phyloP scores from a whole-genome alignment of 1,140 invertebrate genomes.

The Drosophila micromelanica region DNA sequence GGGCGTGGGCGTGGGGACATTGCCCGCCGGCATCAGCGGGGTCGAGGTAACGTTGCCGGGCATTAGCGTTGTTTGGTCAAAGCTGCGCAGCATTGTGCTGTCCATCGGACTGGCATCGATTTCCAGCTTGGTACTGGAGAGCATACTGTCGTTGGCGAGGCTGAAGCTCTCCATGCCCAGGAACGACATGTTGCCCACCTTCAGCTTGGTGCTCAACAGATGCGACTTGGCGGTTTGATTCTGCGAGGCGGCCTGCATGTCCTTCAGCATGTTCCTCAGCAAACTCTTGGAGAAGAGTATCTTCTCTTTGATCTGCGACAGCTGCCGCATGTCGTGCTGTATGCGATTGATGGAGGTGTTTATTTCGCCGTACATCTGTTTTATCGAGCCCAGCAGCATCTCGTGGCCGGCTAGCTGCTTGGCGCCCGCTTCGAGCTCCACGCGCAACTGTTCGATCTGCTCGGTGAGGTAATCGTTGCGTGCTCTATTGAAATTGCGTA shows the following conservation, averaged over 20 bases:
- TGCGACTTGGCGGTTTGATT: constrained; percentile 62
- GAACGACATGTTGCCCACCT: constrained; percentile 68
- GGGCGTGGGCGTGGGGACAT: constrained; percentile 40
- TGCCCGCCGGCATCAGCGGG: constrained; percentile 3
- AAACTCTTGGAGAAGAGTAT: constrained; percentile 76
- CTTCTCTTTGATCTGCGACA: constrained; percentile 80
- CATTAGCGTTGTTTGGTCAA: constrained; percentile 52
- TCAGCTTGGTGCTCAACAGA: constrained; percentile 65
- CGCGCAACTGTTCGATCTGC: constrained; percentile 67
- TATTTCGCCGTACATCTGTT: constrained; percentile 70
- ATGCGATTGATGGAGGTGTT: constrained; percentile 70
- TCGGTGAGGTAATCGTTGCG: constrained; percentile 67
- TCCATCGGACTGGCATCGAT: constrained; percentile 61
- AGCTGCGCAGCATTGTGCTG: constrained; percentile 45
- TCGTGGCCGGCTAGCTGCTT: constrained; percentile 73
- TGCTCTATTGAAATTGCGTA: constrained; percentile 59
- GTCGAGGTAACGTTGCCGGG: constrained; percentile 31
- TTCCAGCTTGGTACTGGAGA: constrained; percentile 77
- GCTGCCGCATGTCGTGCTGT: constrained; percentile 74
- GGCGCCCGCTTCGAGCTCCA: constrained; percentile 53
- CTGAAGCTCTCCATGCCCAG: constrained; percentile 69
- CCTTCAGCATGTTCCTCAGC: constrained; percentile 66
- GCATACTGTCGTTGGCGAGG: constrained; percentile 68
- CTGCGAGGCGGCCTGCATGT: constrained; percentile 57
- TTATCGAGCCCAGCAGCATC: constrained; percentile 66